Conservation (phyloP, 1,140 invertebrate species). For the Heliconius melpomene region DNA sequence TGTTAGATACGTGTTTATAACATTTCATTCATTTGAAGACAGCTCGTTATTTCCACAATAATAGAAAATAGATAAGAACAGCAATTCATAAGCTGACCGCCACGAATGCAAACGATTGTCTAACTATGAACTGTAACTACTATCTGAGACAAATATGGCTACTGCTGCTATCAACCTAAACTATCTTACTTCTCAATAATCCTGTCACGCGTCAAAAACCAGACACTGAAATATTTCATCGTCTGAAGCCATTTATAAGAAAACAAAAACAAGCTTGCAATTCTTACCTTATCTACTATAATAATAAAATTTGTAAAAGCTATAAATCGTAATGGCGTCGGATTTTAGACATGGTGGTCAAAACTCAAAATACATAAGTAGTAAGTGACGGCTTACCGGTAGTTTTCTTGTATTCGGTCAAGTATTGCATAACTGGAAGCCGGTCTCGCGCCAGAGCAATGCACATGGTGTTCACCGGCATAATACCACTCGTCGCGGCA, state of each 20-base stretch:
- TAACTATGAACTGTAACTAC: constrained; percentile 17
- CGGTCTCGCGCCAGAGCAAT: constrained; percentile 45
- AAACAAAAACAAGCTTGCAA: not conserved
- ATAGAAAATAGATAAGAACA: constrained; percentile 39
- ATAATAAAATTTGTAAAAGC: not conserved
- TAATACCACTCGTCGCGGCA: constrained; percentile 46
- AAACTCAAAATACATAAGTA: constrained; percentile 27
- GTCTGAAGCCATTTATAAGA: not conserved
- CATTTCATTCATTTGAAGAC: constrained; percentile 20
- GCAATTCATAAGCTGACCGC: constrained; percentile 31
- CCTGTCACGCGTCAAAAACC: not conserved
- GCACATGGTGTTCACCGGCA: constrained; percentile 52
- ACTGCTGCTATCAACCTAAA: constrained; percentile 25
- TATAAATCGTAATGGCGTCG: not conserved
- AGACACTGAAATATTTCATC: not conserved
- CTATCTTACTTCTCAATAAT: not conserved
- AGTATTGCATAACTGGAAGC: constrained; percentile 65
- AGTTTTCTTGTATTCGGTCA: constrained; percentile 43
- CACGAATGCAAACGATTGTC: constrained; percentile 36
- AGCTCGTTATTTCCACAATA: constrained; percentile 32
- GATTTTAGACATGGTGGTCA: not conserved
- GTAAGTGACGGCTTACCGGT: constrained; percentile 55
- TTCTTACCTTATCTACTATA: not conserved
- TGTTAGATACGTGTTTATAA: constrained; percentile 16
- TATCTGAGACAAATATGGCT: constrained; percentile 59